Evolutionary conservation across 2,888 invertebrate genomes (phyloP).

Genomic region (Tetragnatha montana): DNA sequence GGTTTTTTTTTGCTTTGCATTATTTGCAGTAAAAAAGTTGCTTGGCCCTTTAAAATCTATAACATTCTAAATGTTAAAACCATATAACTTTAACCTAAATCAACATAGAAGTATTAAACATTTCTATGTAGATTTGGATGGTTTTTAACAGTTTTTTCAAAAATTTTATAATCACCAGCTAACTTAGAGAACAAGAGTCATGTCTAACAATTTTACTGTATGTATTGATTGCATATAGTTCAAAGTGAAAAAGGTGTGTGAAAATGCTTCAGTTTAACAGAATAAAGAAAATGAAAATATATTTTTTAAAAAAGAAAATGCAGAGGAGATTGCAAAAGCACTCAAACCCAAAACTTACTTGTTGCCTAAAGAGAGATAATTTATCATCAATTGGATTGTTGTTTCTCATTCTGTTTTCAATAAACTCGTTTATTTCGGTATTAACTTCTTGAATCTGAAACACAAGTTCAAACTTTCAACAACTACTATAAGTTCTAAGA

Average conservation of each 20-base stretch:
- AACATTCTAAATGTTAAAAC: too few species aligned
- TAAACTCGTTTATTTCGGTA: slow-evolving; percentile 83
- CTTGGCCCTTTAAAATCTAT: too few species aligned
- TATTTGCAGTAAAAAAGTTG: too few species aligned
- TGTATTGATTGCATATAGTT: background rate
- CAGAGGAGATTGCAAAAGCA: too few species aligned
- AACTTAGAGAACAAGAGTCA: too few species aligned
- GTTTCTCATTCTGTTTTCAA: slow-evolving; percentile 83
- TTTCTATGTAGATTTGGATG: too few species aligned
- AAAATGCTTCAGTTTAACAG: background rate
- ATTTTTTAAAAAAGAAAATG: too few species aligned
- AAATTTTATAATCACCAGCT: too few species aligned
- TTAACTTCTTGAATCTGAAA: slow-evolving; percentile 78
- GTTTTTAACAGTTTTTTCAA: too few species aligned
- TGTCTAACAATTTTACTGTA: background rate
- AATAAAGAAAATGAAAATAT: background rate
- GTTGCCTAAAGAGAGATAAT: slow-evolving; percentile 88
- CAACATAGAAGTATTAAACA: too few species aligned
- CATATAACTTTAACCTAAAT: too few species aligned
- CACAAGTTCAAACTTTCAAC: background rate
- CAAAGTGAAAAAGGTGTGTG: background rate
- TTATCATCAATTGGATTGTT: slow-evolving; percentile 84
- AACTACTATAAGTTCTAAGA: background rate
- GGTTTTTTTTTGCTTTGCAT: too few species aligned
- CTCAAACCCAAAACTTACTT: slow-evolving; percentile 76